Percentiles rank a stretch among this genome's conserved stretches.
Evolutionary conservation across 2,888 invertebrate species (phyloP).

Genomic region (Caenorhabditis sp.): DNA sequence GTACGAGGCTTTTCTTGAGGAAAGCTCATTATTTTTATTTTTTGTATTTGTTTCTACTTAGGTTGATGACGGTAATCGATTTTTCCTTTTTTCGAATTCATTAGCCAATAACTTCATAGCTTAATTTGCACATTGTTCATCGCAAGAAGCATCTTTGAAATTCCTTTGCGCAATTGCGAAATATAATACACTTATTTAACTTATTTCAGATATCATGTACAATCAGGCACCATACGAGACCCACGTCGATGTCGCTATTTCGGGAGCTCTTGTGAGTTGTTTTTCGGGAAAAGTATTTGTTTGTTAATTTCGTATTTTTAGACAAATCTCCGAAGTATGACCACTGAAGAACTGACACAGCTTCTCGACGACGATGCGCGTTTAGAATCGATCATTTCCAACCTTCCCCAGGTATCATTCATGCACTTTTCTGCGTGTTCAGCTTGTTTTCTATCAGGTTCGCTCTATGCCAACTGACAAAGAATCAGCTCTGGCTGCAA

Average conservation of each 20-base stretch:
- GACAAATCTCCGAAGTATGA: conserved; percentile 68
- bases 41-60: too few relatives aligned
- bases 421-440: too few relatives aligned
- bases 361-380: conserved; percentile 73
- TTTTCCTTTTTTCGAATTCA: too few relatives aligned
- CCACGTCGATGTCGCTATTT: conserved; percentile 41
- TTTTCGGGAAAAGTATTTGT: neutral
- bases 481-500: conserved; percentile 92
- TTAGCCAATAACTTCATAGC: too few relatives aligned
- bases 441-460: conserved; percentile 87
- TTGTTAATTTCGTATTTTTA: conserved; percentile 32
- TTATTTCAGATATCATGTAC: conserved; percentile 44
- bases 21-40: too few relatives aligned
- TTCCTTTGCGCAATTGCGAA: too few relatives aligned
- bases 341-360: conserved; percentile 77
- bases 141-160: too few relatives aligned
- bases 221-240: conserved; percentile 44
- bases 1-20: too few relatives aligned
- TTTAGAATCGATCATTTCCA: conserved; percentile 73
- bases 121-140: too few relatives aligned
- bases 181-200: too few relatives aligned
- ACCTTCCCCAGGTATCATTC: conserved; percentile 79
- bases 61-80: too few relatives aligned
- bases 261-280: conserved; percentile 31
- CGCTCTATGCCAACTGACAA: conserved; percentile 89